These are phyloP conservation scores for Tachysurus fulvidraco DNA, from an alignment of 2,113 vertebrate genomes.

Conservation along the genomic window DNA sequence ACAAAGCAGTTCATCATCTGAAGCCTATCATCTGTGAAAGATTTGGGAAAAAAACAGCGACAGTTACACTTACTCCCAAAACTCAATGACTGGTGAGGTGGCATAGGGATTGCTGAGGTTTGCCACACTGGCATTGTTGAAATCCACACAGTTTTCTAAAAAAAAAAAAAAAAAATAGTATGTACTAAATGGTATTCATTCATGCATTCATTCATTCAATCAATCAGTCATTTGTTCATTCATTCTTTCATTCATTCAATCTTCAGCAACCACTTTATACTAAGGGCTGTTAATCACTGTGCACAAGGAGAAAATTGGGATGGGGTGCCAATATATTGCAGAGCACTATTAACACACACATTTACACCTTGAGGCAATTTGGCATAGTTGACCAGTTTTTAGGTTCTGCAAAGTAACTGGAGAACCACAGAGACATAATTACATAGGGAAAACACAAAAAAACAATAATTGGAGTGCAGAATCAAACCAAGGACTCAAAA, in stretches of 20 bases:
- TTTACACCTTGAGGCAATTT: not conserved
- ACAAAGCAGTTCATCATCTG: not conserved
- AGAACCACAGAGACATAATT: not conserved
- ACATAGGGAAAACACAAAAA: not conserved
- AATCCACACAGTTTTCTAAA: constrained; percentile 92
- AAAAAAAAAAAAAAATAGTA: not conserved
- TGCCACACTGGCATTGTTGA: constrained; percentile 87
- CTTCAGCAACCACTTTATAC: not conserved
- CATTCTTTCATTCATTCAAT: not conserved
- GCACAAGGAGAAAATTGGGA: not conserved
- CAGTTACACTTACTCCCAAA: constrained; percentile 94
- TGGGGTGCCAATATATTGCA: not conserved
- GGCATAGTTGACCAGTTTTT: not conserved
- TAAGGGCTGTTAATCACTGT: not conserved
- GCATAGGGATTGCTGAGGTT: constrained; percentile 89
- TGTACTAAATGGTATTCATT: not conserved
- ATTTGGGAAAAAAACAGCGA: not conserved
- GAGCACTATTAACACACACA: not conserved
- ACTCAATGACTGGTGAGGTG: constrained; percentile 97
- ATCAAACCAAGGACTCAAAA: not conserved
- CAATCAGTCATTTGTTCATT: not conserved
- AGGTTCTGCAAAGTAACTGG: not conserved
- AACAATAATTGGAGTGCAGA: not conserved
- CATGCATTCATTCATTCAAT: not conserved
- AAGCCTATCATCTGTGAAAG: not conserved